phyloP scores from a whole-genome alignment of 2,113 vertebrate species.

The Forbesichthys agassizii region DNA sequence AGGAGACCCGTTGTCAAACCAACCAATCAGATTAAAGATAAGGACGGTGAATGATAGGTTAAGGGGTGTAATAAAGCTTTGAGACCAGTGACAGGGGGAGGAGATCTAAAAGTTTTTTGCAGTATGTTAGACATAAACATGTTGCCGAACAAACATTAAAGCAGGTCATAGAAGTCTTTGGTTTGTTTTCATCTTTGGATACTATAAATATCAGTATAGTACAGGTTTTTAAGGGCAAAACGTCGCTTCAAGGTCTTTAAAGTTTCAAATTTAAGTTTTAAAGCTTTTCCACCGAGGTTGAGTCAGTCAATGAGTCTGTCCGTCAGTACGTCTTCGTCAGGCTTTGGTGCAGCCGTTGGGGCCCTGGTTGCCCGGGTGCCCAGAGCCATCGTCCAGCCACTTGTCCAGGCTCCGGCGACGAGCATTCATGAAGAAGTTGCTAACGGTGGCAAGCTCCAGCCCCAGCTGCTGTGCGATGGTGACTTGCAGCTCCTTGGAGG shows the following conservation, averaged over 20 bases:
- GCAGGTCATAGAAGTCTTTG: constrained; percentile 97
- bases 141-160: constrained; percentile 89
- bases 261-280: constrained; percentile 79
- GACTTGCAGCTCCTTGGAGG: constrained; percentile 98
- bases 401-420: constrained; percentile 97
- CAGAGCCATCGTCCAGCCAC: constrained; percentile 95
- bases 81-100: constrained; percentile 77
- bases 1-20: constrained; percentile 77
- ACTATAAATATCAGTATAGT: constrained; percentile 96
- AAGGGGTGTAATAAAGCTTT: constrained; percentile 75
- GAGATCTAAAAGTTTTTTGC: constrained; percentile 78
- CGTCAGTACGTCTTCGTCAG: constrained; percentile 83
- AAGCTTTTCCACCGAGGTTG: constrained; percentile 88
- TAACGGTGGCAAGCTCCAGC: constrained; percentile 96
- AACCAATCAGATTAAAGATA: constrained; percentile 80
- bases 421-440: constrained; percentile 99
- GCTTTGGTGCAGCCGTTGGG: constrained; percentile 98
- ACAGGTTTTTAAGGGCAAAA: constrained; percentile 97
- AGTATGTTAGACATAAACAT: constrained; percentile 84
- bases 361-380: constrained; percentile 85
- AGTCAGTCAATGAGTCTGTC: constrained; percentile 78
- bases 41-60: constrained; percentile 64
- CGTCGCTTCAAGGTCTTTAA: constrained; percentile 88
- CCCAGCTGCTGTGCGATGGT: constrained; percentile 99
- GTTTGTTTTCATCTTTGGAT: constrained; percentile 99